phyloP scores from a whole-genome alignment of 2,888 invertebrate species.

The Iphiclides podalirius region DNA sequence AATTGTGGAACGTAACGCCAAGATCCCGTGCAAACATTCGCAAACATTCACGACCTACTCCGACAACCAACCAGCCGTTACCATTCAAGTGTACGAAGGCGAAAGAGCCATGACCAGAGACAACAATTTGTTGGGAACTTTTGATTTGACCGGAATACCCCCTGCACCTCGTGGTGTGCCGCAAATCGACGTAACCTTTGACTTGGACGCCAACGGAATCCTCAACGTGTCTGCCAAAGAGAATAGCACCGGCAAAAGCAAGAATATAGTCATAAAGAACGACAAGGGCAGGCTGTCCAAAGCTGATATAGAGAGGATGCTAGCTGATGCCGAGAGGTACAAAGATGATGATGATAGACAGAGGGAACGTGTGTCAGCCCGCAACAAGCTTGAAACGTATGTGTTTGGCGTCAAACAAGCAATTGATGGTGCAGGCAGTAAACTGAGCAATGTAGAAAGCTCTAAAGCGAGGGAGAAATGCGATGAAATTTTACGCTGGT shows the following conservation, averaged over 20 bases:
- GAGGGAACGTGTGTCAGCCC: conserved; percentile 81
- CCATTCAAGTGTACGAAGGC: conserved; percentile 87
- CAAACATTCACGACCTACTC: conserved; percentile 89
- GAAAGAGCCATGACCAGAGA: conserved; percentile 89
- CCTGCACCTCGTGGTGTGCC: conserved; percentile 84
- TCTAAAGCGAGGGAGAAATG: conserved; percentile 69
- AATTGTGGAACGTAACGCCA: conserved; percentile 84
- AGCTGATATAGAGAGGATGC: conserved; percentile 91
- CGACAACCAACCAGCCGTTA: conserved; percentile 88
- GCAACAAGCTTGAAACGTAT: conserved; percentile 86
- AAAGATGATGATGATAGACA: conserved; percentile 85
- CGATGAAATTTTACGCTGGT: conserved; percentile 82
- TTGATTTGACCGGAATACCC: conserved; percentile 83
- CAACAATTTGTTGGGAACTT: conserved; percentile 84
- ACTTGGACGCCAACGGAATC: conserved; percentile 88
- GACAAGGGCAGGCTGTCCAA: conserved; percentile 90
- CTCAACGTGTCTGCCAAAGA: conserved; percentile 90
- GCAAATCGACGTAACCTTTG: conserved; percentile 85
- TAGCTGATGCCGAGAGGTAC: conserved; percentile 86
- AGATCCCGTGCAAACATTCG: conserved; percentile 85
- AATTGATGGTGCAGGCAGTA: conserved; percentile 78
- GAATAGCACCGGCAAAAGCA: conserved; percentile 82
- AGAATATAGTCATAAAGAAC: conserved; percentile 89
- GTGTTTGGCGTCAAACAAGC: conserved; percentile 85
- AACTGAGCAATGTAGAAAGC: conserved; percentile 81